Evolutionary conservation across 2,888 invertebrate species (phyloP), one percentile per base, ranked within the genome.

Genomic region (Dolomedes plantarius): DNA sequence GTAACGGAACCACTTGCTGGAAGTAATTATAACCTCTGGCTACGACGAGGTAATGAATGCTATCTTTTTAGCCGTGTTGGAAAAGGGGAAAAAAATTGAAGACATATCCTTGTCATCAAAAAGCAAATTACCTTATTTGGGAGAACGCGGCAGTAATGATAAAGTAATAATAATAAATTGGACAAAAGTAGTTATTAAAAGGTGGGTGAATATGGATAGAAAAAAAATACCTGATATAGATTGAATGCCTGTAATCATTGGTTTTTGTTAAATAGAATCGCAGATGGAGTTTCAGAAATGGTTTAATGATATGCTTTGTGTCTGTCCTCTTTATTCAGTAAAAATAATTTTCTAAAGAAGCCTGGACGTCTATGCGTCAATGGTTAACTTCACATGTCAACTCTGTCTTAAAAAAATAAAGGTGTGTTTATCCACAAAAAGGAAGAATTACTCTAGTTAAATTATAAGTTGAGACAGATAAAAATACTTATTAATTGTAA

Each of bases 21-120:
- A 86, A 86, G 78, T 86, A 86, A 86, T 86, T 86, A 79, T 79
- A 73, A 75, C 78, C 85, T 62, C 78, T 68, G 76, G 83, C 77
- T 73, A 82, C 62, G 69, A 56, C 46, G 46, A 76, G 56, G 77
- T 85, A 85, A 85, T 85, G 83, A 85, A 73, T 72, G 50, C 56
- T 32, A 41, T 68, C 74, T 74, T 69, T 81, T 67, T 69, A 65
- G 56, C 67, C 36, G 46, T n/a, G 28, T 1, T 29, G 9, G n/a
- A n/a, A n/a, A n/a, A 13, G 31, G 31, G 28, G 32, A 65, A 50
- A 64, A 64, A 68, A 80, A 41, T 46, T 50, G 32, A 41, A 36
- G 50, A 68, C 64, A 67, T 32, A 36, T 23, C 32, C 36, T 46
- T 29, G 73, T 27, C 71, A 68, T 67, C 77, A 32, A 76, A 76